These are phyloP conservation scores for Leucozona laternaria DNA, from an alignment of 2,888 invertebrate genomes.

Conservation along the genomic window DNA sequence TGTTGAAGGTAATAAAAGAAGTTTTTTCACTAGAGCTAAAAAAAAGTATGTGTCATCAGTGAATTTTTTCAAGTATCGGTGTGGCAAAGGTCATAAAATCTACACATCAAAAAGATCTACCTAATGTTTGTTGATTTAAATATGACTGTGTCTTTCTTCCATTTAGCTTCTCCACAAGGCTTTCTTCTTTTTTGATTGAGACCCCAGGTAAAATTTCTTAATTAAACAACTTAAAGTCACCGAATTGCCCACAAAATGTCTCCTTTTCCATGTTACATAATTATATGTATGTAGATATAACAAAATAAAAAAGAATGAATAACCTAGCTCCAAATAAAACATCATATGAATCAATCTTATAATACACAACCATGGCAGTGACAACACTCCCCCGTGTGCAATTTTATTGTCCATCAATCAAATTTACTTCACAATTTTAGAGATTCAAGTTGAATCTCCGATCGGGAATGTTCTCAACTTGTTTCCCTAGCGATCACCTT, in stretches of 20 bases:
- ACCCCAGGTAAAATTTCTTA: neutral
- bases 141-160: too few species aligned
- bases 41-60: too few species aligned
- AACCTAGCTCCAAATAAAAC: constrained; percentile 39
- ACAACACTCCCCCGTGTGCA: constrained; percentile 56
- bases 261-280: neutral
- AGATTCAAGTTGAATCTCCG: constrained; percentile 44
- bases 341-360: constrained; percentile 60
- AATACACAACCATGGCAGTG: constrained; percentile 51
- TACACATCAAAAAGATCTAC: too few species aligned
- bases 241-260: neutral
- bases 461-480: constrained; percentile 13
- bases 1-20: too few species aligned
- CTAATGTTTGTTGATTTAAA: too few species aligned
- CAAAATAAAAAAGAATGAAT: neutral
- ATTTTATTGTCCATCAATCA: constrained; percentile 72
- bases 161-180: too few species aligned
- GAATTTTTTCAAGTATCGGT: too few species aligned
- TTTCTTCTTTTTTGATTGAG: too few species aligned
- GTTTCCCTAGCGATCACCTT: constrained; percentile 51
- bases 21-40: too few species aligned
- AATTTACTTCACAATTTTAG: constrained; percentile 61
- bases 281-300: too few species aligned
- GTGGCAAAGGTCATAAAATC: too few species aligned
- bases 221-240: constrained; percentile 23